Evolutionary conservation across 1,140 invertebrate species (phyloP).

Genomic region (Meloidogyne hapla): DNA sequence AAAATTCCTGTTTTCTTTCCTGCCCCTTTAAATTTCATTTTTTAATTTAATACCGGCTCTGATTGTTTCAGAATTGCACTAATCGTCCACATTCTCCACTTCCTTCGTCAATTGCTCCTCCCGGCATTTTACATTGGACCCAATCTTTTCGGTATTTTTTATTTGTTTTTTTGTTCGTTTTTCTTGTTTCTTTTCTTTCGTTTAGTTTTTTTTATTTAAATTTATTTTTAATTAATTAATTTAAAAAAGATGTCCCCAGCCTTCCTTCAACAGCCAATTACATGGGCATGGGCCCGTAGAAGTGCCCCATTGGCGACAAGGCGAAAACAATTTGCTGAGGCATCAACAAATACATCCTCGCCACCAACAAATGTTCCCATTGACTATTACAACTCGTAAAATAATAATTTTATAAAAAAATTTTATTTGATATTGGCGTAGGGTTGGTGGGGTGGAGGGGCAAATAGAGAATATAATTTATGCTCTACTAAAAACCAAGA

Average conservation of each 20-base stretch:
- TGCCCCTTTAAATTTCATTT: not conserved
- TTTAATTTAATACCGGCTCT: not conserved
- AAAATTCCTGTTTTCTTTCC: too few species aligned
- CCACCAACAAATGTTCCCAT: conserved; percentile 5
- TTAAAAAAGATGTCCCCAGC: not conserved
- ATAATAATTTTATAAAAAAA: not conserved
- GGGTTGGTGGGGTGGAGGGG: too few species aligned
- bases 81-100: not conserved
- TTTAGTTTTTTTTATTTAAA: conserved; percentile 3
- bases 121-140: not conserved
- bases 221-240: not conserved
- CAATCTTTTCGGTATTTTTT: not conserved
- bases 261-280: conserved; percentile 11
- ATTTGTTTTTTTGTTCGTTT: not conserved
- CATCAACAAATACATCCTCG: conserved; percentile 1
- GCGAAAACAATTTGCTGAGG: not conserved
- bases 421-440: too few species aligned
- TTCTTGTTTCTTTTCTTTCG: not conserved
- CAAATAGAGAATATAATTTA: too few species aligned
- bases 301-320: conserved; percentile 23
- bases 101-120: not conserved
- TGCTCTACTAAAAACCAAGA: too few species aligned
- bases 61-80: conserved; percentile 1
- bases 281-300: conserved; percentile 16
- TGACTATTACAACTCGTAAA: conserved; percentile 24